Evolutionary conservation across 2,797 vertebrate genomes (phyloP).

Genomic region (Parambassis ranga): DNA sequence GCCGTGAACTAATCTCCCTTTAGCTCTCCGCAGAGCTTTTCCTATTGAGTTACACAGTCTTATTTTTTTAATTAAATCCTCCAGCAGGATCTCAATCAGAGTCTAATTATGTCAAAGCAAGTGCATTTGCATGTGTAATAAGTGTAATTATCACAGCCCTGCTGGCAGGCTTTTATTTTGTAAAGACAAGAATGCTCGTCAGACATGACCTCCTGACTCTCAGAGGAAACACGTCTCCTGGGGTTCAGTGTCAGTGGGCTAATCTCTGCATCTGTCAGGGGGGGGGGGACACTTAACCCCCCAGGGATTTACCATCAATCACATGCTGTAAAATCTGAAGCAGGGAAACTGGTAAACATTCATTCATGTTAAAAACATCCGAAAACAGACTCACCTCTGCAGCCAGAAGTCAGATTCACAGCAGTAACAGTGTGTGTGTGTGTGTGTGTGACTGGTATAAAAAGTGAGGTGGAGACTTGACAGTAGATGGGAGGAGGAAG

Average conservation of each 20-base stretch:
- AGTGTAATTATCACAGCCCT: slow-evolving; percentile 15
- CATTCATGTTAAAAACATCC: neutral
- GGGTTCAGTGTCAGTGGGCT: slow-evolving; percentile 44
- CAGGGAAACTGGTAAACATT: neutral
- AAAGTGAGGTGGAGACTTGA: slow-evolving; percentile 65
- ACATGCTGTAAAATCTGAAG: slow-evolving; percentile 11
- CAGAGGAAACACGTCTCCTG: slow-evolving; percentile 27
- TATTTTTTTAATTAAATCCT: neutral
- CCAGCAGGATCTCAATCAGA: neutral
- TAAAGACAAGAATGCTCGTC: slow-evolving; percentile 15
- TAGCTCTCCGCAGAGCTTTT: slow-evolving; percentile 1
- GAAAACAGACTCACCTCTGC: slow-evolving; percentile 53
- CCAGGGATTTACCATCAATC: slow-evolving; percentile 26
- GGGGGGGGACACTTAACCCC: slow-evolving; percentile 8
- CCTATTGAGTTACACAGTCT: slow-evolving; percentile 10
- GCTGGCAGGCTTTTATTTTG: slow-evolving; percentile 1
- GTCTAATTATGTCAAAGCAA: neutral
- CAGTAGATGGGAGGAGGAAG: slow-evolving; percentile 45
- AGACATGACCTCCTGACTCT: slow-evolving; percentile 22
- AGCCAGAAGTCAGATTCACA: slow-evolving; percentile 23
- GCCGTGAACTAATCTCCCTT: slow-evolving; percentile 23
- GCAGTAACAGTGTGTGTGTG: slow-evolving; percentile 51
- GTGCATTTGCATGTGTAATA: slow-evolving; percentile 32
- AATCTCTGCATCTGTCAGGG: slow-evolving; percentile 37
- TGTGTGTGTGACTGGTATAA: slow-evolving; percentile 24